Evolutionary conservation across 2,113 vertebrate species (phyloP).

Genomic region (Podarcis cretensis): DNA sequence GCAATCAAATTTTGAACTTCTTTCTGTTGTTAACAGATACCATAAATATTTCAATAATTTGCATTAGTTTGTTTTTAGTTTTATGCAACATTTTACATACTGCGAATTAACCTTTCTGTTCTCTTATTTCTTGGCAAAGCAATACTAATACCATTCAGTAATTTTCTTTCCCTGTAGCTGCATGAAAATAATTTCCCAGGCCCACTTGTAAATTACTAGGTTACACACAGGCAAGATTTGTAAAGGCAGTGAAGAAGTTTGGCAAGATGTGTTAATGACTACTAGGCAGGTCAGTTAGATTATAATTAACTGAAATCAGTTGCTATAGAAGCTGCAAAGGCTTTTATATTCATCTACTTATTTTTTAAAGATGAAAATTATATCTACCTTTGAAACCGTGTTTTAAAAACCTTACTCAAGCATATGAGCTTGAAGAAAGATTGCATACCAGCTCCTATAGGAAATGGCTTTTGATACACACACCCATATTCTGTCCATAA

Average conservation of each 20-base stretch:
- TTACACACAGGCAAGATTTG: background rate
- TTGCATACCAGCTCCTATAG: background rate
- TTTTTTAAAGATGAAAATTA: background rate
- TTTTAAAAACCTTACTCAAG: background rate
- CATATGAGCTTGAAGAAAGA: background rate
- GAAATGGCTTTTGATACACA: slow-evolving; percentile 23
- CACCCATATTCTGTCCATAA: background rate
- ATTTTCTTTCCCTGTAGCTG: background rate
- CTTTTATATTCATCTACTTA: background rate
- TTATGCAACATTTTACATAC: background rate
- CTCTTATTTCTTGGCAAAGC: background rate
- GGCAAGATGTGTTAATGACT: background rate
- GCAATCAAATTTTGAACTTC: slow-evolving; percentile 30
- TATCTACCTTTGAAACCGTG: background rate
- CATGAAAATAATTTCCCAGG: background rate
- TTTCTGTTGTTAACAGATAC: slow-evolving; percentile 29
- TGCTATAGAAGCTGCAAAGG: slow-evolving; percentile 37
- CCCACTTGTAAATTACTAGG: background rate
- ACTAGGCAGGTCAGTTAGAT: slow-evolving; percentile 45
- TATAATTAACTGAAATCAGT: slow-evolving; percentile 51
- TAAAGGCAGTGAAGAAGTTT: background rate
- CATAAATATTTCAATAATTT: slow-evolving; percentile 56
- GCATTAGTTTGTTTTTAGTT: slow-evolving; percentile 18
- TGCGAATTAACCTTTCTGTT: background rate
- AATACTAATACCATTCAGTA: background rate